A percentile compares a stretch with the other conserved stretches of the same genome.
phyloP scores from a whole-genome alignment of 1,140 invertebrate genomes.

The Rhopalosiphum maidis region DNA sequence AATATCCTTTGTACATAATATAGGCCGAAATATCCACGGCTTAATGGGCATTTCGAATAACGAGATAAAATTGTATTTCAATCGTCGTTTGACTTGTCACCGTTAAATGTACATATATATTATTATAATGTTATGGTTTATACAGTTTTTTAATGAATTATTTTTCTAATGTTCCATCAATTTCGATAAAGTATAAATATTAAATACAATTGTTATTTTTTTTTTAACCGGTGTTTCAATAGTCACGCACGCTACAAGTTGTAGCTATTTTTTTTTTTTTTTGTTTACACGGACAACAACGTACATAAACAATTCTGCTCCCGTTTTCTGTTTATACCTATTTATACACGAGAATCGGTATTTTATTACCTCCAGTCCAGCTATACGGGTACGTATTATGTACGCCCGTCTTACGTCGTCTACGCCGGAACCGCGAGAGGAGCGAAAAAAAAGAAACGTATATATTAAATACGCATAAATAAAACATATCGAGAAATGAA shows the following conservation, averaged over 20 bases:
- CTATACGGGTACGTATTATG: background rate
- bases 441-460: background rate
- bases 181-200: background rate
- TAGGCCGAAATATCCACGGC: background rate
- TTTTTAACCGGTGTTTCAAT: background rate
- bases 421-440: background rate
- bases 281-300: background rate
- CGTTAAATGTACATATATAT: background rate
- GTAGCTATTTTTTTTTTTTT: background rate
- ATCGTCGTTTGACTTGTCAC: background rate
- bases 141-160: background rate
- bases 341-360: background rate
- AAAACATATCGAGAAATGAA: background rate
- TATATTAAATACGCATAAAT: background rate
- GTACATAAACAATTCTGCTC: conserved; percentile 24
- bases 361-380: background rate
- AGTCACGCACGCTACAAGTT: background rate
- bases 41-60: background rate
- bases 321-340: background rate
- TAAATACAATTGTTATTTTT: background rate
- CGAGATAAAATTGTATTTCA: background rate
- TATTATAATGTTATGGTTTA: background rate
- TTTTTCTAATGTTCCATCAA: background rate
- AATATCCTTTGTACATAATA: background rate
- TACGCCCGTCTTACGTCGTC: background rate